Evolutionary conservation across 2,113 vertebrate species (phyloP).

Genomic region (Anseranas semipalmata): DNA sequence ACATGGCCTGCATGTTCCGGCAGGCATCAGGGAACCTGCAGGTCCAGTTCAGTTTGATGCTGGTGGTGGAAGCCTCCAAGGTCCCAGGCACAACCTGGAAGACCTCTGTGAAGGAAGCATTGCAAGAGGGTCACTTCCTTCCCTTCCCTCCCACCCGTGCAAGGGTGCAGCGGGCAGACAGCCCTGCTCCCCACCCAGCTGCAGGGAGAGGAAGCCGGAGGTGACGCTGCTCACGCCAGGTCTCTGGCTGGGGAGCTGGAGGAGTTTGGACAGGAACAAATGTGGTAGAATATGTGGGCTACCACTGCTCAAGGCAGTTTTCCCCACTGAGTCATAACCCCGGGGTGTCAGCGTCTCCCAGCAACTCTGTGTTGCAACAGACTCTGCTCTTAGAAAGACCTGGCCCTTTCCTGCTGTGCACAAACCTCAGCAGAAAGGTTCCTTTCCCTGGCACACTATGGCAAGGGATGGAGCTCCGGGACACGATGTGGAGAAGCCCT

Average conservation of each 20-base stretch:
- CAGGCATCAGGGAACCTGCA: background rate
- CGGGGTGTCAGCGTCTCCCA: background rate
- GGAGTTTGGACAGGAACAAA: background rate
- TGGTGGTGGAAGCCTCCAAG: slow-evolving; percentile 18
- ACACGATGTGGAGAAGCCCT: rapidly evolving
- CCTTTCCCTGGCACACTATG: background rate
- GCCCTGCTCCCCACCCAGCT: background rate
- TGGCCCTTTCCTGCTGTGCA: background rate
- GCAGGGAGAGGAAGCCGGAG: rapidly evolving
- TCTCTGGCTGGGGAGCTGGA: no score
- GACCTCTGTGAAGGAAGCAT: background rate
- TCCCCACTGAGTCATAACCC: background rate
- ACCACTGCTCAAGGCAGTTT: background rate
- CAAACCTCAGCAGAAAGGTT: background rate
- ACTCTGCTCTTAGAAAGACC: background rate
- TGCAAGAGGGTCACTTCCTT: background rate
- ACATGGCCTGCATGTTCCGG: background rate
- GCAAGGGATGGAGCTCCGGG: background rate
- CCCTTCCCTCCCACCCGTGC: background rate
- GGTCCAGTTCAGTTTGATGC: slow-evolving; percentile 27
- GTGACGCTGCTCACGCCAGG: background rate
- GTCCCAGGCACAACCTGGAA: background rate
- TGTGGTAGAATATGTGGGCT: background rate
- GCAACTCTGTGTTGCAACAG: background rate
- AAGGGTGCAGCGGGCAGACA: background rate